A percentile compares a stretch with the other conserved stretches of the same genome.
phyloP scores from a whole-genome alignment of 2,888 invertebrate species.

The Sarcophaga caerulescens region DNA sequence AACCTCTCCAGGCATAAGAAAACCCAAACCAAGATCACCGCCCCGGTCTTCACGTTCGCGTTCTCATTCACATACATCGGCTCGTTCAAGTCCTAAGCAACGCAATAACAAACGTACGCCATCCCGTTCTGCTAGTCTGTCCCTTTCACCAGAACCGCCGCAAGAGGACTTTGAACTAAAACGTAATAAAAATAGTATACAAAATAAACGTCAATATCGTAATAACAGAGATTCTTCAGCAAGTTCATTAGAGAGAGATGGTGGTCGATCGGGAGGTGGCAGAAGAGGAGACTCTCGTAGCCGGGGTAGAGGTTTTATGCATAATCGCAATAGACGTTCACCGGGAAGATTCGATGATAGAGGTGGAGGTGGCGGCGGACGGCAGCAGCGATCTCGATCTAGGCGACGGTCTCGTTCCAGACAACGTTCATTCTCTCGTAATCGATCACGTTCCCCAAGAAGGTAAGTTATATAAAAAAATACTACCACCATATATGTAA shows the following conservation, averaged over 20 bases:
- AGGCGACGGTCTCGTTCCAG: slow-evolving; percentile 76
- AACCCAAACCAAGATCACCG: slow-evolving; percentile 66
- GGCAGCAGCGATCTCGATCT: slow-evolving; percentile 78
- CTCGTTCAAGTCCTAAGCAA: slow-evolving; percentile 76
- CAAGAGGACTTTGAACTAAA: slow-evolving; percentile 87
- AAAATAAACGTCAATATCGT: slow-evolving; percentile 94
- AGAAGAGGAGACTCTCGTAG: slow-evolving; percentile 74
- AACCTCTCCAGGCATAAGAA: slow-evolving; percentile 48
- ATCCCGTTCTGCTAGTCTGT: slow-evolving; percentile 77
- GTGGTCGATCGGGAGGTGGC: slow-evolving; percentile 72
- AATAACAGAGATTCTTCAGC: slow-evolving; percentile 91
- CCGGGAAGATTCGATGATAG: slow-evolving; percentile 71
- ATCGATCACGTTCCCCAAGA: slow-evolving; percentile 79
- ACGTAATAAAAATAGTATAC: slow-evolving; percentile 90
- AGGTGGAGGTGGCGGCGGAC: slow-evolving; percentile 60
- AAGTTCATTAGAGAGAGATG: slow-evolving; percentile 78
- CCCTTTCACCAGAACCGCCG: slow-evolving; percentile 79
- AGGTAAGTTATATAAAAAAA: slow-evolving; percentile 73
- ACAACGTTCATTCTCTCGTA: slow-evolving; percentile 78
- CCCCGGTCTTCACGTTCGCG: slow-evolving; percentile 70
- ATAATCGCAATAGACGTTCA: slow-evolving; percentile 61
- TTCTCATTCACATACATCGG: slow-evolving; percentile 74
- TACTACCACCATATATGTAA: not conserved
- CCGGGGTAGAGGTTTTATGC: slow-evolving; percentile 70
- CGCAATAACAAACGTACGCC: slow-evolving; percentile 80